Evolutionary conservation across 2,888 invertebrate species (phyloP), one percentile per base, ranked within the genome.

Genomic region (Hemicrepidius hirtus): DNA sequence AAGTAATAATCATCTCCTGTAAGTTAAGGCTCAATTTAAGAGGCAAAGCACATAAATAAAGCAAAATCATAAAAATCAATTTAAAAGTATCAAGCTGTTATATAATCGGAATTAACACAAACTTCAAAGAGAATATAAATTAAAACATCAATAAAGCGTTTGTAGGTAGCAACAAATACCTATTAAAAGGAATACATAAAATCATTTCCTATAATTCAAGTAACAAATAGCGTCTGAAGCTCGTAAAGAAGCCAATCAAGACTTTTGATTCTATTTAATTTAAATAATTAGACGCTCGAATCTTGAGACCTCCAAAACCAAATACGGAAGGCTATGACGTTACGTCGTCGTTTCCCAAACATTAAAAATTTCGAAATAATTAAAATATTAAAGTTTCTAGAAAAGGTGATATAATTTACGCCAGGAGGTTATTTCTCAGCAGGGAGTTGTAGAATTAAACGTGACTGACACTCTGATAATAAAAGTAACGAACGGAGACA

Each of bases 401-500:
- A 67, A 76, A 72, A 71, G 64, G 41, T 71, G 73, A 74, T 75
- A 71, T 76, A 74, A 75, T 75, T 75, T 76, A 76, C 75, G 68
- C 74, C 73, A 60, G 62, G 74, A 74, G 75, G 72, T 71, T 70
- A 72, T 72, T 65, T 75, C 77, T 50, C 79, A 71, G 76, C 76
- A 73, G 78, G 77, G 66, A 60, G 75, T 73, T 74, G 41, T 16
- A 62, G 68, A 63, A 65, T 46, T 62, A 64, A 37, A 73, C 71
- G 73, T 77, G 78, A 77, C 75, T 78, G 77, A 77, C 79, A 75
- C 71, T 59, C 24, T 50, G 71, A 70, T 72, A 71, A 73, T 66
- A 77, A 73, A 75, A 73, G 59, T 75, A 67, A 64, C 60, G 69
- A 71, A 74, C 68, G 5, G 53, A 65, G 75, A 68, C 75, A 74